phyloP scores from a whole-genome alignment of 1,140 invertebrate genomes.

The Aleiodes sp. region DNA sequence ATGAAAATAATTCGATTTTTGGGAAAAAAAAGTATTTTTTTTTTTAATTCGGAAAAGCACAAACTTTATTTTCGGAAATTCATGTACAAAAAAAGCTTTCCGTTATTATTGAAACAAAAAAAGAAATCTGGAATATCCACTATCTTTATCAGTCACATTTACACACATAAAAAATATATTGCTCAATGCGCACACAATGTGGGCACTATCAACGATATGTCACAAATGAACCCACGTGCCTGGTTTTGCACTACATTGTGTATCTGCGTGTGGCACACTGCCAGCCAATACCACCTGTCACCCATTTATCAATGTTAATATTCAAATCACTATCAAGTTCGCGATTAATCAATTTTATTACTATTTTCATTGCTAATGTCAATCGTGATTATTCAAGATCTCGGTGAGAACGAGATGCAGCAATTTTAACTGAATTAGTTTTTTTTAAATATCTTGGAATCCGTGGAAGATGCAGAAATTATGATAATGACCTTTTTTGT shows the following conservation, averaged over 20 bases:
- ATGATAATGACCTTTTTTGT: too few relatives aligned
- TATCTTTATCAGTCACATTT: conserved; percentile 8
- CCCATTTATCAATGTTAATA: conserved; percentile 11
- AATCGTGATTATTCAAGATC: background rate
- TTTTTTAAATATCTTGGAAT: background rate
- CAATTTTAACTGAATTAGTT: too few relatives aligned
- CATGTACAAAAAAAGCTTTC: too few relatives aligned
- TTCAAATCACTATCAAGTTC: conserved; percentile 7
- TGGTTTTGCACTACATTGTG: conserved; percentile 25
- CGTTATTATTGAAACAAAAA: conserved; percentile 15
- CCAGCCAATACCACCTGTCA: conserved; percentile 19
- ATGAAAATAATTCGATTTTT: too few relatives aligned
- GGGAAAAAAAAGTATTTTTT: too few relatives aligned
- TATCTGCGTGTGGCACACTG: conserved; percentile 40
- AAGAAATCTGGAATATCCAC: conserved; percentile 4
- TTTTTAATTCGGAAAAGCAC: too few relatives aligned
- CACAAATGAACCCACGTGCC: conserved; percentile 31
- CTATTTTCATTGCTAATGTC: background rate
- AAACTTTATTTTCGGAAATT: too few relatives aligned
- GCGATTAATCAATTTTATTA: background rate
- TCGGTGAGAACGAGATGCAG: too few relatives aligned
- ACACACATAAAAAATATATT: conserved; percentile 21
- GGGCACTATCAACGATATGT: conserved; percentile 52
- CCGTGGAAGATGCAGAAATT: background rate
- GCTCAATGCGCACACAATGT: conserved; percentile 39